Base-by-base conservation (phyloP, 1,140 invertebrate species). In the Drosophila neocordata region DNA sequence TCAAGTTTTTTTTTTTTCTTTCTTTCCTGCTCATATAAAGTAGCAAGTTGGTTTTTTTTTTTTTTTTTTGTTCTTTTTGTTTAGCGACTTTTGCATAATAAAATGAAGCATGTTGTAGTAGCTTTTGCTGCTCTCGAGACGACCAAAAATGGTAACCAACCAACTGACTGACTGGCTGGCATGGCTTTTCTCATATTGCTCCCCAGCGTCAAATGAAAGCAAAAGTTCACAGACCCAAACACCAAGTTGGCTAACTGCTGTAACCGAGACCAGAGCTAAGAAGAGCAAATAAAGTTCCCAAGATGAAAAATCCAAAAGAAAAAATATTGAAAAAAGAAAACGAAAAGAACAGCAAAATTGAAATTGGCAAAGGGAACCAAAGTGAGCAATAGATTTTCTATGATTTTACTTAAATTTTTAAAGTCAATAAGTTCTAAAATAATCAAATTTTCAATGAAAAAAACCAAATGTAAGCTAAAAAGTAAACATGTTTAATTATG, bases 61-160 rank as follows among this genome's bases (percentile, higher is more conserved):
- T 65, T 59, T 55, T 63, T 48, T 18, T 38, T 31, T 20, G 4
- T 13, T 51, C 55, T 62, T 57, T 71, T 56, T 88, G 83, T 76
- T 48, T 44, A 44, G 41, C 41, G 41, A 48, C 41, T 48, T 48
- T 48, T 88, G 79, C 79, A 87, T 87, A 87, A 88, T 87, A 87
- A 87, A 87, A 87, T 88, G 79, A 79, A 87, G 83, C 82, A 87
- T 82, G 78, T 82, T 79, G 83, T 69, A 58, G 56, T 57, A 75
- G 66, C 67, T 70, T 58, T 78, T 63, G 59, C 66, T 69, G 69
- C 69, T 61, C 69, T 75, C 62, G 52, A 51, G 56, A 48, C 37
- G 11, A 44, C 41, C 65, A 79, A 72, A 65, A 72, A 77, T 76
- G 76, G 80, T 80, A 85, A 56, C 80, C 84, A 60, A 56, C 53